Evolutionary conservation across 2,888 invertebrate species (phyloP).

Genomic region (Andricus quercusramuli): DNA sequence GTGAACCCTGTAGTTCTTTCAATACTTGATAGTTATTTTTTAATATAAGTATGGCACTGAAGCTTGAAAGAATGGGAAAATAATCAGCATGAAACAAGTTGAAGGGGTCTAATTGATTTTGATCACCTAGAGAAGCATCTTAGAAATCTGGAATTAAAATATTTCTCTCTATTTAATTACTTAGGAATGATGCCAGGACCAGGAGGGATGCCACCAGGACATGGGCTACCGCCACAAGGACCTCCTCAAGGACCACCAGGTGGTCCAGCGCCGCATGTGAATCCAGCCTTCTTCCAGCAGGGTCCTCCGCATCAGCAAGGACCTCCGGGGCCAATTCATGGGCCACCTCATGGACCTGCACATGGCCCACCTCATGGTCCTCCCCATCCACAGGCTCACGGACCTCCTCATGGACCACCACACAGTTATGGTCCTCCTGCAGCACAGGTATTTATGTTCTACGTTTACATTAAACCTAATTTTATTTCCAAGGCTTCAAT

Average conservation of each 20-base stretch:
- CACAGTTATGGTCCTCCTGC: conserved; percentile 81
- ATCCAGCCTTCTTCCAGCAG: conserved; percentile 97
- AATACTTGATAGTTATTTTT: neutral
- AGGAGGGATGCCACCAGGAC: conserved; percentile 80
- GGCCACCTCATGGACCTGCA: conserved; percentile 84
- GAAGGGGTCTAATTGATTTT: neutral
- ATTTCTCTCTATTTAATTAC: neutral
- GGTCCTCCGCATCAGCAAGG: conserved; percentile 82
- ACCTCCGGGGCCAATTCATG: conserved; percentile 83
- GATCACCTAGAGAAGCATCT: conserved; percentile 38
- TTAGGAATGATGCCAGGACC: conserved; percentile 74
- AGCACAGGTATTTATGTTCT: conserved; percentile 65
- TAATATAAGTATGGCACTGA: neutral
- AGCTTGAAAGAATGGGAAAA: neutral
- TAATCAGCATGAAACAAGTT: neutral
- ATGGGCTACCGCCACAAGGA: conserved; percentile 82
- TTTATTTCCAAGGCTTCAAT: neutral
- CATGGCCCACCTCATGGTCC: conserved; percentile 84
- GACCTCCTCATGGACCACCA: conserved; percentile 82
- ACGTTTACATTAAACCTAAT: neutral
- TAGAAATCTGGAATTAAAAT: neutral
- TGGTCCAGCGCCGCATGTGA: conserved; percentile 95
- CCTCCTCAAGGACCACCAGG: conserved; percentile 81
- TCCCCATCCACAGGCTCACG: conserved; percentile 82
- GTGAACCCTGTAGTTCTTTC: neutral